Evolutionary conservation across 2,888 invertebrate species (phyloP).

Genomic region (Lithosia quadra): DNA sequence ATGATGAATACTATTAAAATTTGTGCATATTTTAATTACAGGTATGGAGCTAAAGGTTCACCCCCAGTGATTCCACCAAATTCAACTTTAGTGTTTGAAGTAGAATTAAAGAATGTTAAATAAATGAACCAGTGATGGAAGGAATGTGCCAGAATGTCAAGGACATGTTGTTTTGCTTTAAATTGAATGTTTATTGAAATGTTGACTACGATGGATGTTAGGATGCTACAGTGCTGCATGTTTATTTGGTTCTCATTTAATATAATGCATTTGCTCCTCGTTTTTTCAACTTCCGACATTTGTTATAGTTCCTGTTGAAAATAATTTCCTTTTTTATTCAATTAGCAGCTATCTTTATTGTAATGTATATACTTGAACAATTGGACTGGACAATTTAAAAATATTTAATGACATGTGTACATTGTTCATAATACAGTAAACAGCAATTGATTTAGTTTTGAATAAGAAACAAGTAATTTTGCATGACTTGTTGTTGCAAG

Average conservation of each 20-base stretch:
- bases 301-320: background rate
- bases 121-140: constrained; percentile 67
- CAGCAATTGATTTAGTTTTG: background rate
- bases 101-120: constrained; percentile 94
- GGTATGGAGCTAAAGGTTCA: constrained; percentile 92
- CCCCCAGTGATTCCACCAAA: constrained; percentile 96
- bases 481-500: background rate
- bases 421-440: too few species aligned
- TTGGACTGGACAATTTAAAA: background rate
- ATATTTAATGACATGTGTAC: background rate
- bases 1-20: background rate
- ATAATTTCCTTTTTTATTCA: background rate
- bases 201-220: constrained; percentile 61
- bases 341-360: constrained; percentile 1
- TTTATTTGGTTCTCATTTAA: constrained; percentile 35
- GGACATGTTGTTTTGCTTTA: constrained; percentile 62
- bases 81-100: constrained; percentile 94
- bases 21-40: constrained; percentile 62
- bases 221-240: constrained; percentile 45
- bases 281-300: background rate
- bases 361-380: background rate
- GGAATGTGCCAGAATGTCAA: constrained; percentile 59
- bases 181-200: constrained; percentile 59
- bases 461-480: background rate
- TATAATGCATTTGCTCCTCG: constrained; percentile 51